Evolutionary conservation across 2,888 invertebrate species (phyloP), one percentile per base, ranked within the genome.

Genomic region (Oxystoma pomonae): DNA sequence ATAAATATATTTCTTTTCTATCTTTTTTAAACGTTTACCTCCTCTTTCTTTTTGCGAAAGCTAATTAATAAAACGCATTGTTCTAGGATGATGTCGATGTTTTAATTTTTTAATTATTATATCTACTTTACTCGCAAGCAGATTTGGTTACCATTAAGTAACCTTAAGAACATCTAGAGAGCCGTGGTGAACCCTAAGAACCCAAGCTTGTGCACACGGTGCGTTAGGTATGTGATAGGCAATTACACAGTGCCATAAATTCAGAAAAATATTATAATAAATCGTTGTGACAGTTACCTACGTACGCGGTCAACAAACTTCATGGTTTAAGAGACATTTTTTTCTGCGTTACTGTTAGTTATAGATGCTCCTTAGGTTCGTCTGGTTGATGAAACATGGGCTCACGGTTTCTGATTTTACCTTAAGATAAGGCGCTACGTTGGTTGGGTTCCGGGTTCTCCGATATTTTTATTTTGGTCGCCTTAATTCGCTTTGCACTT

Each of bases 301-400:
- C 64, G 59, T 61, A 60, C 58, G 65, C 68, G 68, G 68, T 68
- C 68, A 67, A 67, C 65, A 68, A 68, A 68, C 68, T 68, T 68
- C 64, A 59, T 67, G 68, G 65, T 68, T 59, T 64, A 35, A 35
- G 64, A 61, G 68, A 68, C 68, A 68, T 68, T 68, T 35, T 35
- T 35, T 65, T 65, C 65, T 64, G 61, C 56, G 59, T 63, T 67
- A 68, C 68, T 67, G 67, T 68, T 67, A 68, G n/a, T n/a, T 62
- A 61, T 62, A 61, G 63, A 65, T 67, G 65, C 53, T 53, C 53
- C 53, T n/a, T 53, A 17, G 16, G 53, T 53, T 19, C 53, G 53
- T 53, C 57, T 61, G 12, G 58, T 22, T 58, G 53, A 53, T 53
- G 17, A 53, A 53, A 53, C 53, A 53, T 53, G 53, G 3, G 19